phyloP scores from a whole-genome alignment of 2,888 invertebrate species.

The Glaucopsyche alexis region DNA sequence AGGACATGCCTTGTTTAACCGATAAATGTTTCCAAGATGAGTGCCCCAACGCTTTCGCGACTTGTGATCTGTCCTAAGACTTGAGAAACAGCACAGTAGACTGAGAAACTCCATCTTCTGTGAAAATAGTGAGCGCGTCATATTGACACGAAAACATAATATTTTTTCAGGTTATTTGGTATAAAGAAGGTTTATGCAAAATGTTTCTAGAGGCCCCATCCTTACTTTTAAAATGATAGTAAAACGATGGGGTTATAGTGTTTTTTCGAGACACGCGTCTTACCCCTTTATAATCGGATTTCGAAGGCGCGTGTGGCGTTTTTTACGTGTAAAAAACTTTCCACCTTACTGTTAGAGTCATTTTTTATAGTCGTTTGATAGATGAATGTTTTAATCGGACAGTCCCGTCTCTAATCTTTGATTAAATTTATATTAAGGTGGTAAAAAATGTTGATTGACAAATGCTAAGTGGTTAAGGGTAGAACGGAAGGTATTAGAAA shows the following conservation, averaged over 20 bases:
- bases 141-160: no score
- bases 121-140: no score
- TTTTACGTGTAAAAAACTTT: constrained; percentile 68
- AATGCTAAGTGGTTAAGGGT: constrained; percentile 15
- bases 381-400: constrained; percentile 74
- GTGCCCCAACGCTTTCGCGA: neutral
- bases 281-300: constrained; percentile 78
- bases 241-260: neutral
- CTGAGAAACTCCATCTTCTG: no score
- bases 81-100: no score
- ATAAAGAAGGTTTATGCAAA: neutral
- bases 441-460: constrained; percentile 27
- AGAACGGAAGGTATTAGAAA: neutral
- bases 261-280: constrained; percentile 59
- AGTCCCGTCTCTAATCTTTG: constrained; percentile 33
- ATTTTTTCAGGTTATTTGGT: neutral
- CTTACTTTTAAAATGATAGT: neutral
- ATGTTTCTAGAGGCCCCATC: neutral
- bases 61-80: neutral
- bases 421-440: constrained; percentile 32
- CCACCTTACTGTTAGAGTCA: constrained; percentile 73
- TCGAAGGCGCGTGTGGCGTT: constrained; percentile 69
- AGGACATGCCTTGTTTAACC: neutral
- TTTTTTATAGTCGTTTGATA: constrained; percentile 66
- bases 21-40: neutral